A percentile compares a stretch with the other conserved stretches of the same genome.
phyloP scores from a whole-genome alignment of 1,140 invertebrate species.

The Drosophila ananassae region DNA sequence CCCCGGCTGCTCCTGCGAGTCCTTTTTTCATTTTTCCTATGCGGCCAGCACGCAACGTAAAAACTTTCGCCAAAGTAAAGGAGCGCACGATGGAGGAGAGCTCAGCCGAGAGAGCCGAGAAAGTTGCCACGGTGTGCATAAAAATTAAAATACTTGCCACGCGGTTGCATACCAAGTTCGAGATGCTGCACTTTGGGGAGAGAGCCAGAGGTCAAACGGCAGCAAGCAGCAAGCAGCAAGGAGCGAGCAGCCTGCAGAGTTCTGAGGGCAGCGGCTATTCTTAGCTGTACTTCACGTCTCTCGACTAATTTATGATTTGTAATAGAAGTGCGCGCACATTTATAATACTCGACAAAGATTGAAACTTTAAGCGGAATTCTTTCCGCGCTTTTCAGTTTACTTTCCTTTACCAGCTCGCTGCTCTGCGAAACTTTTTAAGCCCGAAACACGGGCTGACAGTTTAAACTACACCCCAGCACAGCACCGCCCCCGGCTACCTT shows the following conservation, averaged over 20 bases:
- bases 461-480: conserved; percentile 31
- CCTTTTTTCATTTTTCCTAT: conserved; percentile 19
- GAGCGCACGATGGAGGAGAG: conserved; percentile 24
- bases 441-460: conserved; percentile 76
- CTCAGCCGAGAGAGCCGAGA: conserved; percentile 20
- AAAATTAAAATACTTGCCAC: conserved; percentile 77
- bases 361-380: conserved; percentile 41
- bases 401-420: conserved; percentile 34
- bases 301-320: conserved; percentile 71
- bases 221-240: too few species aligned
- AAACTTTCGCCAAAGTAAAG: conserved; percentile 61
- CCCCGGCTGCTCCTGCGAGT: conserved; percentile 3
- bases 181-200: conserved; percentile 10
- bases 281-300: conserved; percentile 49
- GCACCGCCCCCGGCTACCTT: conserved; percentile 12
- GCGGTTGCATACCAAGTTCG: conserved; percentile 57
- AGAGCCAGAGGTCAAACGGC: background rate
- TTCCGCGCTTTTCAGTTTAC: conserved; percentile 1
- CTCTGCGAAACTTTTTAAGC: conserved; percentile 50
- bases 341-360: conserved; percentile 30
- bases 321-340: conserved; percentile 36
- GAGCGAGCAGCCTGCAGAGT: too few species aligned
- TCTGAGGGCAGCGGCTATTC: background rate
- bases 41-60: conserved; percentile 61
- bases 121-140: conserved; percentile 70